phyloP scores from a whole-genome alignment of 2,113 vertebrate genomes.

The Forbesichthys agassizii region DNA sequence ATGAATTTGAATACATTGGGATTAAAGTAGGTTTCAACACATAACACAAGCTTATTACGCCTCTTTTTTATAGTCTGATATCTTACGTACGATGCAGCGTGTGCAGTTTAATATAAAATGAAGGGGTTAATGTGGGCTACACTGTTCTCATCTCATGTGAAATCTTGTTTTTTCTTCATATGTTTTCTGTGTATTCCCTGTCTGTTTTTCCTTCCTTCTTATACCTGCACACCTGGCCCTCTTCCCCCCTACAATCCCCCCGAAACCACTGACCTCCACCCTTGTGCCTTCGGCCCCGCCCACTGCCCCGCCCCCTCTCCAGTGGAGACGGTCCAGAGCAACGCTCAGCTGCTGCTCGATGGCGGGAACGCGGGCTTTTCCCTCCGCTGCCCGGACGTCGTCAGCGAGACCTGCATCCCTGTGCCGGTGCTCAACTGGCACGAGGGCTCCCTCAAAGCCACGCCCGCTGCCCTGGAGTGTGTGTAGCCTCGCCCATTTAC shows the following conservation, averaged over 20 bases:
- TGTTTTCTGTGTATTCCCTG: slow-evolving; percentile 78
- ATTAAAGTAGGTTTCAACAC: not conserved
- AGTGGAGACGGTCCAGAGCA: slow-evolving; percentile 97
- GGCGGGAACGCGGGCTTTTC: slow-evolving; percentile 79
- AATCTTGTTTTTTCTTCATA: slow-evolving; percentile 63
- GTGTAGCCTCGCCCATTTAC: slow-evolving; percentile 83
- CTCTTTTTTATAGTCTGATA: not conserved
- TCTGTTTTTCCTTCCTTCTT: slow-evolving; percentile 71
- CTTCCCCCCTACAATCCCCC: slow-evolving; percentile 21
- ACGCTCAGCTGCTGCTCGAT: slow-evolving; percentile 91
- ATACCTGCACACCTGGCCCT: slow-evolving; percentile 36
- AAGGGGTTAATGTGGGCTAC: slow-evolving; percentile 46
- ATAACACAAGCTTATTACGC: slow-evolving; percentile 7
- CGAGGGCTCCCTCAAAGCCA: slow-evolving; percentile 85
- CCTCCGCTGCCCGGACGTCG: slow-evolving; percentile 87
- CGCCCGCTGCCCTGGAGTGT: slow-evolving; percentile 86
- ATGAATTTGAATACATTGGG: not conserved
- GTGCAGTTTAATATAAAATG: slow-evolving; percentile 10
- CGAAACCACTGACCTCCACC: slow-evolving; percentile 11
- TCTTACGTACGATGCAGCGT: not conserved
- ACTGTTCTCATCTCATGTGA: slow-evolving; percentile 52
- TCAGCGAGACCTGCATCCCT: slow-evolving; percentile 95
- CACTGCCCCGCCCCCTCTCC: slow-evolving; percentile 68
- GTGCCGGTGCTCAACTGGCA: slow-evolving; percentile 93
- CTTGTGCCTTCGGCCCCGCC: slow-evolving; percentile 23